Conservation (phyloP, 2,888 invertebrate genomes). For the Acanthosepion lycidas region DNA sequence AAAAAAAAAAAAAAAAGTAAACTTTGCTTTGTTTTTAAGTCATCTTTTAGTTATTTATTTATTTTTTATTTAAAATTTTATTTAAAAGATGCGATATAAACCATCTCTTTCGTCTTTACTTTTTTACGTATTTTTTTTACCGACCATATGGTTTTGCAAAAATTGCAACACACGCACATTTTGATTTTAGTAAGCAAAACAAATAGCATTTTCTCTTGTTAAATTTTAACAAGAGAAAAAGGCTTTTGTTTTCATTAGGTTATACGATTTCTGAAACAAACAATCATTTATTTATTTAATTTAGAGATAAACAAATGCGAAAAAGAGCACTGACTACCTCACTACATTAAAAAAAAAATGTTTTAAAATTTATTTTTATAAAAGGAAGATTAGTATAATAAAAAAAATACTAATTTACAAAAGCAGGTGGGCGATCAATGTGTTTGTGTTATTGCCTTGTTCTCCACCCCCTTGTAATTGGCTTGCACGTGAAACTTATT, state of each 20-base stretch:
- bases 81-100: background rate
- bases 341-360: too few relatives aligned
- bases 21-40: background rate
- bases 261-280: background rate
- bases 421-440: too few relatives aligned
- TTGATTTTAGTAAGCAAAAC: background rate
- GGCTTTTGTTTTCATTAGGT: background rate
- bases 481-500: background rate
- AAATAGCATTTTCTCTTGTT: background rate
- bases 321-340: too few relatives aligned
- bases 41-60: background rate
- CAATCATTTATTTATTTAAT: background rate
- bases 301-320: too few relatives aligned
- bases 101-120: too few relatives aligned
- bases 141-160: background rate
- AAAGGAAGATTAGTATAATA: too few relatives aligned
- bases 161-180: background rate
- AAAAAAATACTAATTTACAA: too few relatives aligned
- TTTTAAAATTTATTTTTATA: too few relatives aligned
- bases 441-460: background rate
- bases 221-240: too few relatives aligned
- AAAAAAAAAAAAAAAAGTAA: background rate
- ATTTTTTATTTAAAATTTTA: background rate
- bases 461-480: accelerated
- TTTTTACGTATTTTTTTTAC: background rate